These are phyloP conservation scores for Danio albolineatus DNA, from an alignment of 2,797 vertebrate genomes.

Conservation along the genomic window DNA sequence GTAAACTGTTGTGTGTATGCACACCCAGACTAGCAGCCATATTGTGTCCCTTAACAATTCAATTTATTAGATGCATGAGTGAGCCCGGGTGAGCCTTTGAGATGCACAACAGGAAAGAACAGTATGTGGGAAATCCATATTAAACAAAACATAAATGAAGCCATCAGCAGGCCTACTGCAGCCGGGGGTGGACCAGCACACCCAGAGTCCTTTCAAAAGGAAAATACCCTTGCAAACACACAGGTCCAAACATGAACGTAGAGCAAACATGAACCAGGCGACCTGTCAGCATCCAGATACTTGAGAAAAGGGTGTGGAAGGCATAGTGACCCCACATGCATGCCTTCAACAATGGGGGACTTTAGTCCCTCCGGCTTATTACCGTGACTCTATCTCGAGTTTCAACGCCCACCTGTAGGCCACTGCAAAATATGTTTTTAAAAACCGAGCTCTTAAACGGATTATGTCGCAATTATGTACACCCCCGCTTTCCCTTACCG, in stretches of 20 bases:
- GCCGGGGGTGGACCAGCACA: constrained; percentile 38
- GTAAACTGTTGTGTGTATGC: background rate
- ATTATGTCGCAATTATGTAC: constrained; percentile 5
- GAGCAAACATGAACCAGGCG: constrained; percentile 57
- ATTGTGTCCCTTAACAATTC: constrained; percentile 22
- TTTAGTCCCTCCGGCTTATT: constrained; percentile 42
- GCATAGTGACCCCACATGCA: constrained; percentile 44
- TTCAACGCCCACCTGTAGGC: constrained; percentile 42
- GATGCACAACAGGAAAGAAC: constrained; percentile 40
- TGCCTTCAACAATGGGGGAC: constrained; percentile 59
- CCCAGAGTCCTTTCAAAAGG: constrained; percentile 48
- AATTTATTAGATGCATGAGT: constrained; percentile 38
- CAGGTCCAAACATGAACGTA: constrained; percentile 50
- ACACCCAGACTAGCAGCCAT: background rate
- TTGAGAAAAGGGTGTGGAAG: constrained; percentile 56
- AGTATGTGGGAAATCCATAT: constrained; percentile 21
- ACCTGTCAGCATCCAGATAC: constrained; percentile 49
- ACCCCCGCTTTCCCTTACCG: constrained; percentile 3
- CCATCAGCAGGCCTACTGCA: background rate
- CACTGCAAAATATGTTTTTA: constrained; percentile 27
- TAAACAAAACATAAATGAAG: constrained; percentile 48
- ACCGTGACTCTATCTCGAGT: constrained; percentile 23
- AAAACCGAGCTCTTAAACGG: constrained; percentile 28
- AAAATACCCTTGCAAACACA: constrained; percentile 54
- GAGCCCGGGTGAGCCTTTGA: constrained; percentile 7